These are phyloP conservation scores for Bufotes viridis DNA, from an alignment of 2,797 vertebrate species.

Conservation along the genomic window DNA sequence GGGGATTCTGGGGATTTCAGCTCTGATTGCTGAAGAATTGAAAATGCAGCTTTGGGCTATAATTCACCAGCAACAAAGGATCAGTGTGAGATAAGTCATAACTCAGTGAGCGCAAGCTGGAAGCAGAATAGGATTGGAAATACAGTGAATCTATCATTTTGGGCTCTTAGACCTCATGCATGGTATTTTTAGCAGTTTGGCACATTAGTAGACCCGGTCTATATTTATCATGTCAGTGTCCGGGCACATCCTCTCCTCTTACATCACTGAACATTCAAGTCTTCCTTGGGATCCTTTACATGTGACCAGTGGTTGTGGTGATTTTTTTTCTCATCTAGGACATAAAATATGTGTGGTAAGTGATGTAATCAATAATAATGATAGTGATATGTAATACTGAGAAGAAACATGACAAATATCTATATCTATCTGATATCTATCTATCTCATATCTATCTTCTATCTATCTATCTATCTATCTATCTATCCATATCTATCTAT, in stretches of 20 bases:
- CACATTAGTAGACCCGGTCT: not conserved
- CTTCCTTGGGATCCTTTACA: not conserved
- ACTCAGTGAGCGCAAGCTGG: too few relatives aligned
- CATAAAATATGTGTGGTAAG: conserved; percentile 29
- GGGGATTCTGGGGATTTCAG: not conserved
- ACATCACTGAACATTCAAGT: conserved; percentile 19
- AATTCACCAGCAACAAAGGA: too few relatives aligned
- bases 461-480: too few relatives aligned
- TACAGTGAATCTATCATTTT: not conserved
- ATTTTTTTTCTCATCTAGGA: not conserved
- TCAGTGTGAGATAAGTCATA: too few relatives aligned
- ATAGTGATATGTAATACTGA: not conserved
- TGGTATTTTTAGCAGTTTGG: not conserved
- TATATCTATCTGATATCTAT: not conserved
- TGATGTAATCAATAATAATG: not conserved
- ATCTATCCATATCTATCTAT: too few relatives aligned
- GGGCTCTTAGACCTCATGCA: not conserved
- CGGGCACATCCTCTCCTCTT: not conserved
- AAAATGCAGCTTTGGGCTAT: too few relatives aligned
- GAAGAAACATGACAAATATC: too few relatives aligned
- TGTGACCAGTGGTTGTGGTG: not conserved
- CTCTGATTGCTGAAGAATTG: not conserved
- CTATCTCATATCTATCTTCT: too few relatives aligned
- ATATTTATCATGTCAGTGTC: conserved; percentile 35
- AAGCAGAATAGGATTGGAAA: not conserved